Conservation (phyloP, 2,113 vertebrate genomes). For the Odontophorus gujanensis region DNA sequence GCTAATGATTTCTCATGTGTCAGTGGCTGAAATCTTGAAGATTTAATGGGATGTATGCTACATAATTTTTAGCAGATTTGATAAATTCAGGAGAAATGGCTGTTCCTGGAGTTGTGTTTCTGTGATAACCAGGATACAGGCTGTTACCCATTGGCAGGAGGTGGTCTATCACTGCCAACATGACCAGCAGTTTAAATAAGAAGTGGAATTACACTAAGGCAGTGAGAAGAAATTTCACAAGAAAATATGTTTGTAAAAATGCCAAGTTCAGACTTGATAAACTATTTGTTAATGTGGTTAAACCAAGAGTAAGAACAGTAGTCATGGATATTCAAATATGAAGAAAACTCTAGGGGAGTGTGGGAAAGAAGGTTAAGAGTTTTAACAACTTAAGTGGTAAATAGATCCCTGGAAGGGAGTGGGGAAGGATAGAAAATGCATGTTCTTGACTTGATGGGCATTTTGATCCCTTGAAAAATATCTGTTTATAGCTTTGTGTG, state of each 20-base stretch:
- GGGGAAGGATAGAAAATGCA: neutral
- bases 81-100: neutral
- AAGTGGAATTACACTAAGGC: neutral
- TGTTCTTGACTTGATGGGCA: neutral
- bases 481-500: neutral
- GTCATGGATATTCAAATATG: neutral
- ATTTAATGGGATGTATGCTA: neutral
- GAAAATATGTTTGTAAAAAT: neutral
- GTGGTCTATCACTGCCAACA: neutral
- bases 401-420: neutral
- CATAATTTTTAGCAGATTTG: neutral
- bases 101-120: rapidly evolving
- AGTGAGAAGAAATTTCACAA: neutral
- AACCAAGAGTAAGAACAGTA: neutral
- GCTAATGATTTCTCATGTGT: neutral
- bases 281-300: neutral
- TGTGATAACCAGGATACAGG: neutral
- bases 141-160: neutral
- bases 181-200: neutral
- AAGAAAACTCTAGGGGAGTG: neutral
- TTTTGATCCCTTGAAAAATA: neutral
- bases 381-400: neutral
- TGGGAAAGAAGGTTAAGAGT: neutral
- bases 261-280: neutral
- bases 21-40: neutral